Evolutionary conservation across 2,797 vertebrate species (phyloP), one percentile per base, ranked within the genome.

Genomic region (Clarias fuscus): DNA sequence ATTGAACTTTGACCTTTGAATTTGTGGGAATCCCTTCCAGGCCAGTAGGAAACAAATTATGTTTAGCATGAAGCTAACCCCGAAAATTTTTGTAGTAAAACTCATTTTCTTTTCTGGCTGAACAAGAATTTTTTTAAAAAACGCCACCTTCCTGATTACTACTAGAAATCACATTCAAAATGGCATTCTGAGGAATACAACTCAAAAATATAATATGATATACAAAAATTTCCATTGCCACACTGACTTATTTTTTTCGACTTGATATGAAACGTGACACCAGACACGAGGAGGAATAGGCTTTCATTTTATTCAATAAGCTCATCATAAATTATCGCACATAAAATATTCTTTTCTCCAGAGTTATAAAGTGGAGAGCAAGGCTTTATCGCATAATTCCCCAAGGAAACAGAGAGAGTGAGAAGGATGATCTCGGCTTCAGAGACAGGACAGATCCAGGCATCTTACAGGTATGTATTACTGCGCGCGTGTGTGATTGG

Each of bases 311-410:
- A 97, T 98, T 98, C 96, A 97, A 96, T 96, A 96, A 96, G 96
- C 95, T 95, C 93, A 93, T 97, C 96, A 98, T 99, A 99, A 99
- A 98, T 98, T 97, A 98, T 97, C 96, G 94, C 95, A 97, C 96
- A 95, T 96, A 90, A 97, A 97, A 97, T 94, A 96, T 95, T 93
- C 84, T 94, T 92, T 90, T 95, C 91, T 88, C 92, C 95, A 96
- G 95, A 96, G 95, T 96, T 94, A 97, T 94, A 97, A 97, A 97
- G 93, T 93, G 88, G 92, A 92, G 48, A 92, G 92, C 91, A 91
- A 82, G 90, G 82, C 91, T 67, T 88, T 40, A 59, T 77, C 24
- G 13, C n/a, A 75, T 61, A 84, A 86, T 86, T 85, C 80, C 83
- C 72, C 89, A 90, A 89, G 89, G 90, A 89, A 90, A 91, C 59